A percentile compares a stretch with the other conserved stretches of the same genome.
Evolutionary conservation across 1,140 invertebrate species (phyloP).

Genomic region (Drosophila nigrodunni): DNA sequence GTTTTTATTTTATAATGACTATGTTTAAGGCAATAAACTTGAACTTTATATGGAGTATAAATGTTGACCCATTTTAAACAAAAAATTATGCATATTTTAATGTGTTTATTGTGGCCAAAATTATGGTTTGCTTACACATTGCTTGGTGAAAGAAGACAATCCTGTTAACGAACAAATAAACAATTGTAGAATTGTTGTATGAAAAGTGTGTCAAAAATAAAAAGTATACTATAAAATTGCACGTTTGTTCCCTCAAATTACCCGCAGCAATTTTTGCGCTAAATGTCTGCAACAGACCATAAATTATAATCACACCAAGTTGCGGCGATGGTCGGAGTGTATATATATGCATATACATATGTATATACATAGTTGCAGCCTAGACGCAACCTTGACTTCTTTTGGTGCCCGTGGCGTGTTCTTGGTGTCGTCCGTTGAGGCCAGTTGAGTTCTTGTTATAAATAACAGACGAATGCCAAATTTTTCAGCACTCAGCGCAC

Average conservation of each 20-base stretch:
- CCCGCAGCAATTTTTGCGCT: constrained; percentile 39
- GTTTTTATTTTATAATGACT: no score
- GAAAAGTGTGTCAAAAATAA: background rate
- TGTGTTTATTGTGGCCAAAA: no score
- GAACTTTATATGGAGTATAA: no score
- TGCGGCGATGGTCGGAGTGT: constrained; percentile 18
- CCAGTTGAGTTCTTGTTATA: constrained; percentile 46
- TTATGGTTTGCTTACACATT: no score
- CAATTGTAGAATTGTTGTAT: no score
- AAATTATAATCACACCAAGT: constrained; percentile 68
- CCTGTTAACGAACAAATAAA: no score
- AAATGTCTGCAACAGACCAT: constrained; percentile 49
- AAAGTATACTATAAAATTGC: background rate
- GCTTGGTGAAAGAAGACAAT: no score
- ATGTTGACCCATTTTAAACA: no score
- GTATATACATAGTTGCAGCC: constrained; percentile 40
- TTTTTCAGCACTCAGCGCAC: constrained; percentile 59
- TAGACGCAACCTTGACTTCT: constrained; percentile 72
- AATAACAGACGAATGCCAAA: constrained; percentile 59
- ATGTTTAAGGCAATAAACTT: no score
- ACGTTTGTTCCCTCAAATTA: constrained; percentile 34
- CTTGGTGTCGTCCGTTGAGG: constrained; percentile 45
- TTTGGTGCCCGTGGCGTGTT: constrained; percentile 39
- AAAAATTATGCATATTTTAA: no score
- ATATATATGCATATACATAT: no score